Conservation (phyloP, 1,140 invertebrate species). For the Lepidurus couesii region DNA sequence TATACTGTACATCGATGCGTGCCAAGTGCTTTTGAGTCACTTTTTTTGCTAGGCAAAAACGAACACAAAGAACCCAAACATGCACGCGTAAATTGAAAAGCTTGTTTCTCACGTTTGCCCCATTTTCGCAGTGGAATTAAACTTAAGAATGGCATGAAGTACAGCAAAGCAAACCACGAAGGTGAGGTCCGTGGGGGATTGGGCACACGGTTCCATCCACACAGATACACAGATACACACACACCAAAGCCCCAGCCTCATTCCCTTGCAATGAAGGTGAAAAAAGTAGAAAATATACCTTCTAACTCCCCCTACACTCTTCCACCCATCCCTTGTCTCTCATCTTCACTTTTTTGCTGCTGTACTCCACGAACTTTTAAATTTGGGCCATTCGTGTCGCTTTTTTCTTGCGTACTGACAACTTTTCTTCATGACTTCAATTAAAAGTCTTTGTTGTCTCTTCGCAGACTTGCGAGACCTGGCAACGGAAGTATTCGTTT, state of each 20-base stretch:
- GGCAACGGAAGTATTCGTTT: constrained; percentile 9
- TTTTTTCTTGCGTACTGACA: not conserved
- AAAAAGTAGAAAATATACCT: not conserved
- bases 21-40: not conserved
- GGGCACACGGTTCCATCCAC: not conserved
- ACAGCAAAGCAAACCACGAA: not conserved
- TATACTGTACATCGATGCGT: not conserved
- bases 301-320: not conserved
- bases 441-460: constrained; percentile 22
- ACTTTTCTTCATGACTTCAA: not conserved
- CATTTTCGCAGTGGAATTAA: not conserved
- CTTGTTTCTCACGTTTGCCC: not conserved
- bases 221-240: not conserved
- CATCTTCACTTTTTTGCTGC: not conserved
- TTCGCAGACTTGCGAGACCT: not conserved
- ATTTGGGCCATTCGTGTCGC: not conserved
- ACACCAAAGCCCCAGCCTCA: not conserved
- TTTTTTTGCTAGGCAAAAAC: not conserved
- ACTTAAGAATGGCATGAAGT: not conserved
- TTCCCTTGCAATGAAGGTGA: not conserved
- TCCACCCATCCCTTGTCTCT: not conserved
- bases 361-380: not conserved
- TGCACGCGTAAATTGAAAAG: not conserved
- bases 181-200: not conserved
- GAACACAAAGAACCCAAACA: not conserved